Evolutionary conservation across 2,888 invertebrate genomes (phyloP), one percentile per base, ranked within the genome.

Genomic region (Sinhomidia bicolor): DNA sequence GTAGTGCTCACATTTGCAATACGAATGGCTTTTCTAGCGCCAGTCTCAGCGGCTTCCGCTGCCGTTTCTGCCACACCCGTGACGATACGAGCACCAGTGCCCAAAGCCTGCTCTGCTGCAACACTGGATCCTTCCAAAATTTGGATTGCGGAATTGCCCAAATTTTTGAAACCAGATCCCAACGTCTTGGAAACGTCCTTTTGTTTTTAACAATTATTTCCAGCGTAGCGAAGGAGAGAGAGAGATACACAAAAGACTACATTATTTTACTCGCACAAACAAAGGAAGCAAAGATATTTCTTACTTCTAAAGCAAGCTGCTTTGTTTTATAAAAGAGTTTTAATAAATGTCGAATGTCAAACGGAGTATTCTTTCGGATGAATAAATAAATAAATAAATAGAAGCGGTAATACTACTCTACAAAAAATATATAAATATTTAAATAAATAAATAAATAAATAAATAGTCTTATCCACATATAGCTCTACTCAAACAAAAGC

Each of bases 1-100:
- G 68, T n/a, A 51, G 47, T 90, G 90, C 92, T 92, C 92, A 92
- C 92, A 92, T 92, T 92, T 87, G 92, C 92, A 92, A 92, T 91
- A 87, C 92, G 91, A 90, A 92, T 92, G 79, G 92, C 92, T 88
- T 84, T 89, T 90, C 91, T 91, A 84, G 92, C 91, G 60, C 92
- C 92, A 71, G 92, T 91, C 82, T 92, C 92, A 78, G 92, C 92
- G 80, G 92, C 92, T 90, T 92, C 92, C 23, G 91, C 91, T 41
- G 92, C 92, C 14, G 92, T 92, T 86, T 92, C 92, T 20, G 92
- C 92, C 29, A 92, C 91, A 51, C 92, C 92, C 12, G 92, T 92
- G 23, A 92, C 91, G 85, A 92, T 92, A 79, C 92, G 85, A 51
- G 92, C 92, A 60, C 92, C 92, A 65, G 92, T 92, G 65, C 92